phyloP scores from a whole-genome alignment of 2,888 invertebrate species.

The Machimus rusticus region DNA sequence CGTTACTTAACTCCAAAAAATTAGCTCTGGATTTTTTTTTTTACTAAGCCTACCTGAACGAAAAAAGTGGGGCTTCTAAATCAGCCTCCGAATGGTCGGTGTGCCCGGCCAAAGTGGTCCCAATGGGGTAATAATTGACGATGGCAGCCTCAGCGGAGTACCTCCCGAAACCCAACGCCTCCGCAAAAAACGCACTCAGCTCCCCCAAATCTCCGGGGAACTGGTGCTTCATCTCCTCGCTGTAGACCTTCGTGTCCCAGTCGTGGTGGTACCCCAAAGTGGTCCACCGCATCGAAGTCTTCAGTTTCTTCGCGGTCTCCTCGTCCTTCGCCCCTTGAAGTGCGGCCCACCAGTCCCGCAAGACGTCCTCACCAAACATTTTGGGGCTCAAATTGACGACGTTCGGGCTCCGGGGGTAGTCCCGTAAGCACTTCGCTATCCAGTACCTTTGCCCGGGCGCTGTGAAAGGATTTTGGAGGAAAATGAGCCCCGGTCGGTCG shows the following conservation, averaged over 20 bases:
- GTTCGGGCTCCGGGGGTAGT: constrained; percentile 77
- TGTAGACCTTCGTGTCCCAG: constrained; percentile 94
- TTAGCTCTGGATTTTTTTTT: no score
- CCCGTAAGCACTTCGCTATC: constrained; percentile 78
- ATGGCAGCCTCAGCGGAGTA: constrained; percentile 92
- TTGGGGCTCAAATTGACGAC: constrained; percentile 56
- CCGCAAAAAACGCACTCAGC: constrained; percentile 72
- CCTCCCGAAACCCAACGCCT: constrained; percentile 66
- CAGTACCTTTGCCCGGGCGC: constrained; percentile 80
- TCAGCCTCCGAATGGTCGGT: constrained; percentile 93
- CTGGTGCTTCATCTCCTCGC: constrained; percentile 69
- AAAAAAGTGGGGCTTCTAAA: constrained; percentile 86
- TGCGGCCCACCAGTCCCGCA: constrained; percentile 72
- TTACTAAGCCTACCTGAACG: constrained; percentile 72
- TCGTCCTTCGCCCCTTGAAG: constrained; percentile 53
- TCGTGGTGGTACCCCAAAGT: constrained; percentile 98
- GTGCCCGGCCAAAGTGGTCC: constrained; percentile 92
- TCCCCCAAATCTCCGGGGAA: constrained; percentile 79
- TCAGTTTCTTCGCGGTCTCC: constrained; percentile 55
- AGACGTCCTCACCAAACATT: constrained; percentile 51
- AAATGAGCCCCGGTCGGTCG: constrained; percentile 76
- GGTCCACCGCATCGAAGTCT: constrained; percentile 80
- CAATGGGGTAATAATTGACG: constrained; percentile 93
- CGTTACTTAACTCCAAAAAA: no score
- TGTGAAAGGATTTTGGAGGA: constrained; percentile 86